Evolutionary conservation across 2,888 invertebrate genomes (phyloP), one percentile per base, ranked within the genome.

Genomic region (Cotesia congregata): DNA sequence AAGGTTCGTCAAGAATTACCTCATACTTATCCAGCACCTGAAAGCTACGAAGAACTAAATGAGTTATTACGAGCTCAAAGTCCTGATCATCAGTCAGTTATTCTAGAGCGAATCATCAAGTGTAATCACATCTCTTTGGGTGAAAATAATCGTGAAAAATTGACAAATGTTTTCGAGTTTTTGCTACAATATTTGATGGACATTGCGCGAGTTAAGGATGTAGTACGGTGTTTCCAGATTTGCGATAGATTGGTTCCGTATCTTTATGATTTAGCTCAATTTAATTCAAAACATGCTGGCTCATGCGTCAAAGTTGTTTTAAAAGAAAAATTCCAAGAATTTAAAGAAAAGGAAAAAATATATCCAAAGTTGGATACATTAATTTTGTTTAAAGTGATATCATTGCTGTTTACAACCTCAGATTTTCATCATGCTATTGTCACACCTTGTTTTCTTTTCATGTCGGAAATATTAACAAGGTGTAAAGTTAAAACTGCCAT

Each of bases 401-500:
- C 95, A 6, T 89, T 95, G 65, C 87, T 98, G 74, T 98, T 95
- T 90, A 95, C 98, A 73, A 85, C 97, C 0, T 97, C 98, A 0
- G 98, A 98, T 90, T 96, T 95, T 87, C 92, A 94, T 62, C 98
- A 98, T 91, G 94, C 94, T 0, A 93, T 98, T 3, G 94, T 95
- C 15, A 86, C 85, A 41, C 85, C 86, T 9, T 90, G 92, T 38
- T 85, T 95, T 82, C 91, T 96, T 80, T 96, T 97, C 83, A 95
- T 98, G 90, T 93, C 94, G 61, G 94, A 97, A 88, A 94, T 97
- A 85, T 88, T 96, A 83, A 91, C 92, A 1, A 90, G 91, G 83
- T 92, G 94, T 73, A 92, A 91, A 81, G 92, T 95, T 20, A 92
- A 91, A 83, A 92, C 91, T 7, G 91, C 92, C 0, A 91, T 91